These are phyloP conservation scores for Pluvianellus socialis DNA, from an alignment of 2,113 vertebrate species.

Conservation along the genomic window DNA sequence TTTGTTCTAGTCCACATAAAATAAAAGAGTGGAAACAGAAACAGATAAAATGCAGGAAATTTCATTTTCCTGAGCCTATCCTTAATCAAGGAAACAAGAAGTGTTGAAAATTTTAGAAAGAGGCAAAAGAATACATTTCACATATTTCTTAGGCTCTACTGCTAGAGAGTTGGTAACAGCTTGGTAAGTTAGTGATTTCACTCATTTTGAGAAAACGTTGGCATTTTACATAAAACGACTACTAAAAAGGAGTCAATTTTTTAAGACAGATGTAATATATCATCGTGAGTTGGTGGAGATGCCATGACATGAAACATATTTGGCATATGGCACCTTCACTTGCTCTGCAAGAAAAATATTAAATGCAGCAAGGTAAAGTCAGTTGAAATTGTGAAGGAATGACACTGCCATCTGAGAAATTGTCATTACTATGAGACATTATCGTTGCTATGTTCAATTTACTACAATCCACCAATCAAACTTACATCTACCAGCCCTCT, in stretches of 20 bases:
- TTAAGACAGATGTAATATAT: not conserved
- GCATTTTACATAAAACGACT: not conserved
- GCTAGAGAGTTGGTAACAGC: not conserved
- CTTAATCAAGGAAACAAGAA: not conserved
- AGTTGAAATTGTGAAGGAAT: constrained; percentile 1
- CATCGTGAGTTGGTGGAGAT: not conserved
- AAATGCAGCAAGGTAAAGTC: constrained; percentile 7
- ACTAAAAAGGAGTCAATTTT: not conserved
- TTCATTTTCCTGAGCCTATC: not conserved
- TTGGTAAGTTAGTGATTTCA: not conserved
- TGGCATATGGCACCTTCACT: not conserved
- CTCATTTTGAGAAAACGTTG: not conserved
- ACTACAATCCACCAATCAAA: not conserved
- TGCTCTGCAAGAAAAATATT: constrained; percentile 15
- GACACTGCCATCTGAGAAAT: not conserved
- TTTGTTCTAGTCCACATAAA: not conserved
- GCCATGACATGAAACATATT: not conserved
- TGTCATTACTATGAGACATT: constrained; percentile 11
- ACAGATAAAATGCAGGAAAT: not conserved
- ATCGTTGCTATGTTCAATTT: not conserved
- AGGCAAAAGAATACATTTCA: not conserved
- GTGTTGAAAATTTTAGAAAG: not conserved
- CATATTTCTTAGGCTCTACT: not conserved
- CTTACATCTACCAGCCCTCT: not conserved
- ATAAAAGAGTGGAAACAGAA: not conserved